phyloP scores from a whole-genome alignment of 2,797 vertebrate species.

The Parotocinclus haroldoi region DNA sequence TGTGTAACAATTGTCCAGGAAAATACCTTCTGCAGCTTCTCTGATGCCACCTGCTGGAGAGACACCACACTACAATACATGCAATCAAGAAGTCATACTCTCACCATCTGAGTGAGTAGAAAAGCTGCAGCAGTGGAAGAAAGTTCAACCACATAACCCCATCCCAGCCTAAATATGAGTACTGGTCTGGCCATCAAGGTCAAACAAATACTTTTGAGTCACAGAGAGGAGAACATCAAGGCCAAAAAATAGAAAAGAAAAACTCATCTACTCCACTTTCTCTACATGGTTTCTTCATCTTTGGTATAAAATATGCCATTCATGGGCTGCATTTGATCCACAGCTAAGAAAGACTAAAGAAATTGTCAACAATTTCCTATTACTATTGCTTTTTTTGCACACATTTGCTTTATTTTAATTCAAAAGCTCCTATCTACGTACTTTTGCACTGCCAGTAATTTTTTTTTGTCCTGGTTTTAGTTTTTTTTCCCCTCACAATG shows the following conservation, averaged over 20 bases:
- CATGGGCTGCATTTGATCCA: conserved; percentile 91
- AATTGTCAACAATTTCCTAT: conserved; percentile 98
- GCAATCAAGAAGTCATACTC: conserved; percentile 27
- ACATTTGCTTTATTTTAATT: conserved; percentile 71
- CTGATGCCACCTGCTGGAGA: conserved; percentile 44
- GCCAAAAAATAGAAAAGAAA: conserved; percentile 57
- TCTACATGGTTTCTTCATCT: conserved; percentile 88
- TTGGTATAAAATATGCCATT: conserved; percentile 99
- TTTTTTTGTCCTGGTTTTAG: conserved; percentile 43
- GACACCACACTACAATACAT: conserved; percentile 27
- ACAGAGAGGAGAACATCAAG: conserved; percentile 52
- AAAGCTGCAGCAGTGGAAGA: conserved; percentile 77
- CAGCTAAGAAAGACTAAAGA: conserved; percentile 95
- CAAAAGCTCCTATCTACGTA: conserved; percentile 82
- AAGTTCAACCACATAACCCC: conserved; percentile 72
- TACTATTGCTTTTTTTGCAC: conserved; percentile 95
- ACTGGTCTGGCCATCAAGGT: conserved; percentile 82
- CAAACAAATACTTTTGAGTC: conserved; percentile 72
- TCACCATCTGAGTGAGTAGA: conserved; percentile 35
- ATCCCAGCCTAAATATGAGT: conserved; percentile 58
- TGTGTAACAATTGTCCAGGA: conserved; percentile 30
- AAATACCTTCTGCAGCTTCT: conserved; percentile 31
- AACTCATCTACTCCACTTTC: conserved; percentile 82
- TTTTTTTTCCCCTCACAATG: conserved; percentile 77
- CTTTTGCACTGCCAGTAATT: conserved; percentile 51